Evolutionary conservation across 2,888 invertebrate genomes (phyloP).

Genomic region (Drosophila austrosaltans): DNA sequence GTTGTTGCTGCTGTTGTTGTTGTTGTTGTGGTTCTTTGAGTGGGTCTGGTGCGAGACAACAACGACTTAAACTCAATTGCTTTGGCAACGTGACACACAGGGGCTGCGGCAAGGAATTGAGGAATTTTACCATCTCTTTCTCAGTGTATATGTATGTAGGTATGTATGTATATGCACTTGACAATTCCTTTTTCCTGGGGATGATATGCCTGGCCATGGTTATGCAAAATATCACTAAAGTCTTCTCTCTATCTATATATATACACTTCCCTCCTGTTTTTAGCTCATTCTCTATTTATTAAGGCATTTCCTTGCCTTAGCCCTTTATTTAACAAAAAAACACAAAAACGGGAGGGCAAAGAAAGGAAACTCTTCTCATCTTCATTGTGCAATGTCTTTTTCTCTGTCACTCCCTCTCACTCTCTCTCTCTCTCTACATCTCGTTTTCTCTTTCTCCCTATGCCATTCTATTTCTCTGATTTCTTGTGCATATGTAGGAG

Average conservation of each 20-base stretch:
- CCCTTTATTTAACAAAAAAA: constrained; percentile 33
- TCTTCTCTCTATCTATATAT: neutral
- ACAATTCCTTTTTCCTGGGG: constrained; percentile 36
- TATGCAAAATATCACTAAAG: constrained; percentile 30
- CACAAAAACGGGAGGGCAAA: constrained; percentile 13
- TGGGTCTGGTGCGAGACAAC: constrained; percentile 25
- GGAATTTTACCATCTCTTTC: neutral
- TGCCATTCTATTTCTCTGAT: constrained; percentile 7
- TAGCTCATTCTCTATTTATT: constrained; percentile 51
- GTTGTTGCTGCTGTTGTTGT: constrained; percentile 8
- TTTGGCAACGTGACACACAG: constrained; percentile 61
- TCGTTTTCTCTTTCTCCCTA: constrained; percentile 7
- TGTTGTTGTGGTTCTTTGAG: constrained; percentile 25
- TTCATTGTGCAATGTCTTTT: constrained; percentile 35
- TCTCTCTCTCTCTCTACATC: neutral
- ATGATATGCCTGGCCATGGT: constrained; percentile 26
- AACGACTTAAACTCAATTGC: constrained; percentile 57
- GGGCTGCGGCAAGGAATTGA: constrained; percentile 30
- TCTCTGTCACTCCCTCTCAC: neutral
- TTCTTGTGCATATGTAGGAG: constrained; percentile 52
- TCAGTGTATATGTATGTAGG: neutral
- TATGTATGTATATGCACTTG: constrained; percentile 49
- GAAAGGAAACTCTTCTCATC: constrained; percentile 53
- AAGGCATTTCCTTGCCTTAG: constrained; percentile 59
- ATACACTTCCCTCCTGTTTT: neutral